Evolutionary conservation across 2,888 invertebrate species (phyloP), one percentile per base, ranked within the genome.

Genomic region (Mimachlamys varia): DNA sequence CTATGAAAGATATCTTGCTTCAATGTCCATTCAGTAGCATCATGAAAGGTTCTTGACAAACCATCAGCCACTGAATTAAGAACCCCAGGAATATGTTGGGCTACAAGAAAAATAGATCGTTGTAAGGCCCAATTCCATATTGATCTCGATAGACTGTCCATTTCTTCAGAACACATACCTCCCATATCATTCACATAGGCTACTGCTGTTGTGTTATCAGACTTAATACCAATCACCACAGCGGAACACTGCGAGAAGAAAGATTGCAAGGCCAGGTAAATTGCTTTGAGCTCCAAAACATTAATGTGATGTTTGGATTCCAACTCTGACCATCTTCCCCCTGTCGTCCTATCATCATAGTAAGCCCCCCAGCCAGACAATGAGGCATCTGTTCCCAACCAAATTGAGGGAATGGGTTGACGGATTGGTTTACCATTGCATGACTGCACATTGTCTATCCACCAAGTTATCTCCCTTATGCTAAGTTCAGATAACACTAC

Each of bases 31-130:
- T n/a, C n/a, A n/a, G n/a, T n/a, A n/a, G n/a, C n/a, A n/a, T n/a
- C n/a, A n/a, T n/a, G n/a, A n/a, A n/a, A n/a, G n/a, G n/a, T n/a
- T n/a, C n/a, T n/a, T n/a, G n/a, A n/a, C n/a, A 87, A 13, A 50
- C 15, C 27, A 49, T 50, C 53, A 50, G 53, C 49, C 2, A 33
- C 5, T 27, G 27, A 33, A 55, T 55, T 27, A 19, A 15, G 2
- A 33, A 38, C 5, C 2, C 89, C 89, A 15, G 89, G 89, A 89
- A 89, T 55, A 55, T 89, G 37, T 22, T 89, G 53, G 0, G 89
- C 89, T 13, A 38, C 37, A 5, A 53, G 15, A 55, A 33, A 88
- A 58, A 89, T 89, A 55, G 55, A 37, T 10, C 55, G 15, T 2
- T 89, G n/a, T 37, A 58, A 89, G 17, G 58, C 55, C 89, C 89